These are phyloP conservation scores for Hirundichthys speculiger DNA, from an alignment of 2,113 vertebrate genomes.

Conservation along the genomic window DNA sequence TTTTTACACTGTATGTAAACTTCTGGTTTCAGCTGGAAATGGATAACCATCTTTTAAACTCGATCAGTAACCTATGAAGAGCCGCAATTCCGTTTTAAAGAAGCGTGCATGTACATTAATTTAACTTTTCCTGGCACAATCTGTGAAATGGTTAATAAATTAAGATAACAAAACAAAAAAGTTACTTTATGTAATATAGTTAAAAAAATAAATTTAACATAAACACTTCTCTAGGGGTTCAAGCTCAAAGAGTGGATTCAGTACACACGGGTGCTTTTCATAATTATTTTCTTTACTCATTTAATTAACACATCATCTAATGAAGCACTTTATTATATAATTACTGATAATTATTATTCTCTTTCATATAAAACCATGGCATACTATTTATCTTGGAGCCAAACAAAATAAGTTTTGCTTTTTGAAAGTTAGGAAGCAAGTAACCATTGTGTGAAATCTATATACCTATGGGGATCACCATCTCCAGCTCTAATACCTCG, in stretches of 20 bases:
- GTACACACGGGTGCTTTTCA: background rate
- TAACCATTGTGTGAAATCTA: conserved; percentile 10
- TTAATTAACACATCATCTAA: conserved; percentile 3
- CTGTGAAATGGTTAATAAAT: conserved; percentile 8
- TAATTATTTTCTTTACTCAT: conserved; percentile 1
- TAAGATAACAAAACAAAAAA: too few relatives aligned
- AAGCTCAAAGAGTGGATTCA: background rate
- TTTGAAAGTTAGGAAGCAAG: background rate
- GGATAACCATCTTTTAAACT: too few relatives aligned
- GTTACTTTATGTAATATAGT: conserved; percentile 14
- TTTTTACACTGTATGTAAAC: too few relatives aligned
- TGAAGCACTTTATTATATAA: conserved; percentile 1
- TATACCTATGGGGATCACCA: conserved; percentile 27
- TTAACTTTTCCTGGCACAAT: conserved; percentile 18
- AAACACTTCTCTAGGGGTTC: background rate
- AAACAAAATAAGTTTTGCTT: background rate
- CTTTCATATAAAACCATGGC: conserved; percentile 4
- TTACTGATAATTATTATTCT: background rate
- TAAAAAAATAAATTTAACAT: conserved; percentile 9
- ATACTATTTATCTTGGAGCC: background rate
- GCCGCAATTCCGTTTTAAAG: conserved; percentile 30
- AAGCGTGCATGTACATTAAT: conserved; percentile 20
- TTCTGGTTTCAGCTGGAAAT: too few relatives aligned
- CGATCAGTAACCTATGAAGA: conserved; percentile 25
- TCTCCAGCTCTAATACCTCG: conserved; percentile 34